Evolutionary conservation across 2,113 vertebrate genomes (phyloP), one percentile per base, ranked within the genome.

Genomic region (Colossoma macropomum): DNA sequence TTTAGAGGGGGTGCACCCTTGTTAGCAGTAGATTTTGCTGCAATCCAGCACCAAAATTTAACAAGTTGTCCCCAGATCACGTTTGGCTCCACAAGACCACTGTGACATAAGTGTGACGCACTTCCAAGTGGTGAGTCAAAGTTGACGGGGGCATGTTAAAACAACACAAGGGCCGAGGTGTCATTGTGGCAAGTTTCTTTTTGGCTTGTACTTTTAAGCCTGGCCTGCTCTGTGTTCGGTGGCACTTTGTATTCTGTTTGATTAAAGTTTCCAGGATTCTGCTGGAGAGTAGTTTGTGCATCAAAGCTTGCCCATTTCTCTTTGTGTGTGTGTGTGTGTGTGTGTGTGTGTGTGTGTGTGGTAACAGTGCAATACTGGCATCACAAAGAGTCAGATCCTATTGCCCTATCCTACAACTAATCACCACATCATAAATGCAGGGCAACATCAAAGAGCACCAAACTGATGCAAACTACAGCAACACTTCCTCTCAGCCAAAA

Each of bases 401-500:
- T 50, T 66, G 41, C 28, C 30, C 77, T 68, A 28, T 68, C 27
- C 28, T 25, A 19, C 50, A 78, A 50, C 27, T 32, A 50, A 28
- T 50, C 27, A 30, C 34, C n/a, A 10, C 50, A 62, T 81, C 56
- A 52, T 41, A 69, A 16, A 73, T 30, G 12, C 27, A 70, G 77
- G 60, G 16, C 34, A 19, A 21, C 60, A 66, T 82, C 56, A 79
- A 59, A 79, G 76, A 63, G 19, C 17, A 28, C 50, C 15, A 30
- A 25, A 74, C 41, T 84, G 48, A 74, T 27, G 70, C 76, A 74
- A 84, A 79, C 60, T n/a, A 15, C 75, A 69, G 38, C 69, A 79
- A 79, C 25, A 0, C 1, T 84, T 74, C 15, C 27, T 23, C 38
- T 78, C 23, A 17, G 21, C 59, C 23, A 74, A 45, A 77, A 7